A percentile compares a stretch with the other conserved stretches of the same genome.
phyloP scores from a whole-genome alignment of 2,113 vertebrate species.

The Acinonyx jubatus region DNA sequence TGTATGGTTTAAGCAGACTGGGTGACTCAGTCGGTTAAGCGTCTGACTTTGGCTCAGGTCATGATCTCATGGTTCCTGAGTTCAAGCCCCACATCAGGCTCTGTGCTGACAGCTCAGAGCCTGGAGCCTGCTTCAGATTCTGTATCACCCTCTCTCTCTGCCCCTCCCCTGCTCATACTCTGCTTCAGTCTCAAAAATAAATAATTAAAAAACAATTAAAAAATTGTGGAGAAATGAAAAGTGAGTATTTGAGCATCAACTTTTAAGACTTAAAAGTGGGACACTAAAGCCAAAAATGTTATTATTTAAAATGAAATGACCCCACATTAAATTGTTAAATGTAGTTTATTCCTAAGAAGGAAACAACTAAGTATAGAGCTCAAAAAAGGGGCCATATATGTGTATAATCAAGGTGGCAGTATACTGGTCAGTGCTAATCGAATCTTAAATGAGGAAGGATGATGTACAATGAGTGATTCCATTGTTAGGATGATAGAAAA shows the following conservation, averaged over 20 bases:
- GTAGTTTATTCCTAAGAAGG: background rate
- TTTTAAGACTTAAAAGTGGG: background rate
- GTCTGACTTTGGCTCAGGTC: too few species aligned
- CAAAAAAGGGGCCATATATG: background rate
- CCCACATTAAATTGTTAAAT: background rate
- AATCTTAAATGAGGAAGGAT: background rate
- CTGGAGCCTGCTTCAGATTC: too few species aligned
- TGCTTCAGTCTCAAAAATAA: too few species aligned
- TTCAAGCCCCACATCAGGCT: too few species aligned
- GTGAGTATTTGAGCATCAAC: background rate
- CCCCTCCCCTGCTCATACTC: too few species aligned
- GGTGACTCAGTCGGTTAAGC: too few species aligned
- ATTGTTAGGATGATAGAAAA: background rate
- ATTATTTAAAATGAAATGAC: background rate
- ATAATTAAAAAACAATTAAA: too few species aligned
- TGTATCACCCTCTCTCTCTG: too few species aligned
- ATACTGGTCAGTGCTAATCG: background rate
- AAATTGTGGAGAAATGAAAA: background rate
- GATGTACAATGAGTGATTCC: background rate
- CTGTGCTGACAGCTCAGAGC: too few species aligned
- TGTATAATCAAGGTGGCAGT: background rate
- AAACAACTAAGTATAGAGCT: background rate
- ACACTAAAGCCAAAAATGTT: background rate
- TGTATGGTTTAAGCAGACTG: background rate
- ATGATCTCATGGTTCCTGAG: too few species aligned